Percentiles rank a stretch among this genome's conserved stretches.
phyloP scores from a whole-genome alignment of 2,888 invertebrate genomes.

The Melieria crassipennis region DNA sequence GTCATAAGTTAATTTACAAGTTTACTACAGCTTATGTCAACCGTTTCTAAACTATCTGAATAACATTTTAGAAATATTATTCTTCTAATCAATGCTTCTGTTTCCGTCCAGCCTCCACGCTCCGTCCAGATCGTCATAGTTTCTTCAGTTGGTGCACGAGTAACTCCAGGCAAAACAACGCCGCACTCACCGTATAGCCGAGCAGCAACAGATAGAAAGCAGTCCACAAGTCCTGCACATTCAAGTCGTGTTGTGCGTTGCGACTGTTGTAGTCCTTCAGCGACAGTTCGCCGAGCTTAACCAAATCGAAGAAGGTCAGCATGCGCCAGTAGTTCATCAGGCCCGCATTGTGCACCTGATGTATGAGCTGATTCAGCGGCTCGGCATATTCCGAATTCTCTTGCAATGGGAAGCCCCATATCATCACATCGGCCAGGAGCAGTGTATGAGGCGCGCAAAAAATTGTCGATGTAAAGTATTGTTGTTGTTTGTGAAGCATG shows the following conservation, averaged over 20 bases:
- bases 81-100: no score
- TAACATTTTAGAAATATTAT: no score
- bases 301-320: slow-evolving; percentile 24
- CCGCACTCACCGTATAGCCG: neutral
- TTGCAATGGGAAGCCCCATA: slow-evolving; percentile 18
- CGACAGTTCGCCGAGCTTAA: neutral
- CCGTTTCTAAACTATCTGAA: no score
- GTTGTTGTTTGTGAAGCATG: slow-evolving; percentile 17
- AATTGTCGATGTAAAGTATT: neutral
- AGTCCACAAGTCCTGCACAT: slow-evolving; percentile 7
- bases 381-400: slow-evolving; percentile 31
- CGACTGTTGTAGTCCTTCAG: neutral
- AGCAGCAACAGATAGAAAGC: slow-evolving; percentile 8
- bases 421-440: neutral
- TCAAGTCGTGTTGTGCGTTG: neutral
- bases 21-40: no score
- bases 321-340: slow-evolving; percentile 23
- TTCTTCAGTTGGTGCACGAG: slow-evolving; percentile 1
- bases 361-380: slow-evolving; percentile 14
- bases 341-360: slow-evolving; percentile 2
- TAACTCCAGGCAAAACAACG: slow-evolving; percentile 15
- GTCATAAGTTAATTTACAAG: no score
- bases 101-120: no score
- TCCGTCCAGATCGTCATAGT: neutral
- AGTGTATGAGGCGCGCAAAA: slow-evolving; percentile 13